Conservation (phyloP, 2,113 vertebrate species). For the Laticauda laticaudata region DNA sequence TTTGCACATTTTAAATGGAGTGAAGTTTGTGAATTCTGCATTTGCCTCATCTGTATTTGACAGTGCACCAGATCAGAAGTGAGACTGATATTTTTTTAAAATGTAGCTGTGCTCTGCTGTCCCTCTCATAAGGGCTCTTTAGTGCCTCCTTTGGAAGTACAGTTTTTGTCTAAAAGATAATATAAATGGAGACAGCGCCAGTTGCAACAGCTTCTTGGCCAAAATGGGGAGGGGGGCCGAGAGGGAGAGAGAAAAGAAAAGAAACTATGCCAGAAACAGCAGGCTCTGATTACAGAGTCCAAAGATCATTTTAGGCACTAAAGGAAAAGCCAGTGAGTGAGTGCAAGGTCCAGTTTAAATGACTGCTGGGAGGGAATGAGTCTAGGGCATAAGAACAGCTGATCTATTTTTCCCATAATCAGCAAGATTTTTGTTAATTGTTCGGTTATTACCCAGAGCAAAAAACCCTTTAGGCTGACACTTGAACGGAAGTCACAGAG, state of each 20-base stretch:
- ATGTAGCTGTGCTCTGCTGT: slow-evolving; percentile 43
- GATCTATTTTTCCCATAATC: slow-evolving; percentile 41
- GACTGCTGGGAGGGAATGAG: slow-evolving; percentile 44
- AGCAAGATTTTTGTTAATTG: slow-evolving; percentile 8
- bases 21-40: slow-evolving; percentile 18
- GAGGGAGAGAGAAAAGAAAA: background rate
- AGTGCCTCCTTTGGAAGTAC: slow-evolving; percentile 34
- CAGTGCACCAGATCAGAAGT: slow-evolving; percentile 51
- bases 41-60: slow-evolving; percentile 51
- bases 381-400: slow-evolving; percentile 12
- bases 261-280: slow-evolving; percentile 45
- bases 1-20: slow-evolving; percentile 44
- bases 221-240: background rate
- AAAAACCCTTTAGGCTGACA: background rate
- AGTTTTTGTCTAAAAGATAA: slow-evolving; percentile 18
- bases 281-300: slow-evolving; percentile 68
- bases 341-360: slow-evolving; percentile 70
- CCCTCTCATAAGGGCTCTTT: slow-evolving; percentile 31
- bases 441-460: slow-evolving; percentile 4
- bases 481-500: background rate
- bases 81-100: slow-evolving; percentile 40
- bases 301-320: slow-evolving; percentile 72
- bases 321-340: slow-evolving; percentile 55
- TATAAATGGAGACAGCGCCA: slow-evolving; percentile 49
- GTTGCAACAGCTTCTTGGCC: slow-evolving; percentile 58